Percentiles rank a stretch among this genome's conserved stretches.
Conservation (phyloP, 2,888 invertebrate species). For the Icerya purchasi region DNA sequence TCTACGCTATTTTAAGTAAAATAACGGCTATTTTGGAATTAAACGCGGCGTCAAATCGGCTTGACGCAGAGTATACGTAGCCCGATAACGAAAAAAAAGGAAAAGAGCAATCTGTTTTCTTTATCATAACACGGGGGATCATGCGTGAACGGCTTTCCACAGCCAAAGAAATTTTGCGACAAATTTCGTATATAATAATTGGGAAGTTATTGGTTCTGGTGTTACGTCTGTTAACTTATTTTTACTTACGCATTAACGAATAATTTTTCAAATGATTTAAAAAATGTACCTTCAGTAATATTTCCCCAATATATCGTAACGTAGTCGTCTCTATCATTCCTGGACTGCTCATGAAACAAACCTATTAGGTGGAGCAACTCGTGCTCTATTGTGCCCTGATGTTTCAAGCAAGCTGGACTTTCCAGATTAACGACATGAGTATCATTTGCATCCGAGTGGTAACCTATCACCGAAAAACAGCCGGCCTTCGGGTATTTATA, state of each 20-base stretch:
- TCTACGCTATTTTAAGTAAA: too few species aligned
- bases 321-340: conserved; percentile 21
- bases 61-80: too few species aligned
- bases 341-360: conserved; percentile 21
- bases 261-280: not conserved
- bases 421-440: conserved; percentile 20
- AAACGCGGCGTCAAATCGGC: too few species aligned
- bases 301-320: conserved; percentile 21
- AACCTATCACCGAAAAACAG: conserved; percentile 21
- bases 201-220: too few species aligned
- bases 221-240: too few species aligned
- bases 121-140: too few species aligned
- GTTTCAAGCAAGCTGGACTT: conserved; percentile 18
- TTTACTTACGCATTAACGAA: not conserved
- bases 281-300: conserved; percentile 19
- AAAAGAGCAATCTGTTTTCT: too few species aligned
- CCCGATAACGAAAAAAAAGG: too few species aligned
- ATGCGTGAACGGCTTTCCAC: too few species aligned
- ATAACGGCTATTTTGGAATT: too few species aligned
- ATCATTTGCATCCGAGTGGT: conserved; percentile 14
- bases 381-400: conserved; percentile 21
- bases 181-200: too few species aligned
- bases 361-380: conserved; percentile 22
- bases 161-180: too few species aligned
- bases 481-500: conserved; percentile 16